These are phyloP conservation scores for Odocoileus virginianus DNA, from an alignment of 2,113 vertebrate genomes.

Conservation along the genomic window DNA sequence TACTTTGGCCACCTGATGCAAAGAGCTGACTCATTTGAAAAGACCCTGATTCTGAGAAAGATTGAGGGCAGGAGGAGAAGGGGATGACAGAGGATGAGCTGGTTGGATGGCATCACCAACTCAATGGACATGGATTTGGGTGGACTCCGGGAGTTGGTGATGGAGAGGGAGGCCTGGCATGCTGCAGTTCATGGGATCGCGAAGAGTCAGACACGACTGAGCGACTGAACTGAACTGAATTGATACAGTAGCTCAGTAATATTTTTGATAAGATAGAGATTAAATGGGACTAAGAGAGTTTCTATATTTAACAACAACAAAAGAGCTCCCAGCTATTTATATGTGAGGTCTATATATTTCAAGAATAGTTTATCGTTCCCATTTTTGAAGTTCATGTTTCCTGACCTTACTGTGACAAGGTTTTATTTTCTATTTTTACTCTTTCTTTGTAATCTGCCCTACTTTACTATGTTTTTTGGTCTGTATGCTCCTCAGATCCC, in stretches of 20 bases:
- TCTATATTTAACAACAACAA: neutral
- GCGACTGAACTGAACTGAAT: neutral
- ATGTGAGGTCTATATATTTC: neutral
- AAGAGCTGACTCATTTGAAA: neutral
- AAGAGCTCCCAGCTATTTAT: neutral
- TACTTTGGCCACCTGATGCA: neutral
- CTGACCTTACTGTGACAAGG: conserved; percentile 27
- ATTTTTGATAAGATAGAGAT: neutral
- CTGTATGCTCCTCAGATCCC: neutral
- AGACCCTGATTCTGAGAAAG: neutral
- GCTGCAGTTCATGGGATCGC: neutral
- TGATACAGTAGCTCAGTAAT: neutral
- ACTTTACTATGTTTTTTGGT: conserved; percentile 1
- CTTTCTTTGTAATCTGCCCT: conserved; percentile 44
- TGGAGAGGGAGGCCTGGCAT: neutral
- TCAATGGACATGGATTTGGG: neutral
- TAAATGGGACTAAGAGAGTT: neutral
- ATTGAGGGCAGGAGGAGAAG: neutral
- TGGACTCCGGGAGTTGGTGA: fast-evolving
- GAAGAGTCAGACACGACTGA: fast-evolving
- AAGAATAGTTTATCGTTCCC: neutral
- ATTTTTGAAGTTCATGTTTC: conserved; percentile 31
- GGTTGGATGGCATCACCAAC: fast-evolving
- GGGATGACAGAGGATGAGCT: neutral
- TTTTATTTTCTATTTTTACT: conserved; percentile 55